A percentile compares a stretch with the other conserved stretches of the same genome.
Evolutionary conservation across 92 coral and sea anemone species (phyloP).

Genomic region (Plumapathes pennacea): DNA sequence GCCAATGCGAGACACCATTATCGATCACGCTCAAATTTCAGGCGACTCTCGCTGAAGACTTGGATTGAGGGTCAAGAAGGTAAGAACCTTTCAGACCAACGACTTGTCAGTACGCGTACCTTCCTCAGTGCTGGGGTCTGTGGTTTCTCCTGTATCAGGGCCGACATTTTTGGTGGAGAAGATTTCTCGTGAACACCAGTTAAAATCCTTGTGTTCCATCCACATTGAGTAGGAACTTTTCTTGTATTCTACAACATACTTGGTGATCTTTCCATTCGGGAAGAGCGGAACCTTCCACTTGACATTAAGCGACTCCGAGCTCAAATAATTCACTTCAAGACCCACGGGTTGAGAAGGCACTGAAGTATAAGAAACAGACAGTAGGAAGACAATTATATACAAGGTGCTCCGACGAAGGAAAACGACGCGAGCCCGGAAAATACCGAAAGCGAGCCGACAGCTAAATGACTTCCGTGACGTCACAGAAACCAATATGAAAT

Average conservation of each 20-base stretch:
- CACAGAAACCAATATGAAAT: no score
- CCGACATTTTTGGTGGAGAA: conserved; percentile 15
- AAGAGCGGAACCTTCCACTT: conserved; percentile 89
- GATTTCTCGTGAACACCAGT: conserved; percentile 84
- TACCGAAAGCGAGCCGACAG: no score
- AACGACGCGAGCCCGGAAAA: no score
- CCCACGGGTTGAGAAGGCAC: conserved; percentile 91
- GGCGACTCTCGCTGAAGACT: no score
- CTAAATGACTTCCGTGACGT: no score
- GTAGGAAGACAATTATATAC: no score
- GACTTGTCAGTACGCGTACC: conserved; percentile 27
- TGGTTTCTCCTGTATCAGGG: conserved; percentile 3
- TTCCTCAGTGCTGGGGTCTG: no score
- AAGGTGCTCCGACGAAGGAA: no score
- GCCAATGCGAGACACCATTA: no score
- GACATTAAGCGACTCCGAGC: conserved; percentile 64
- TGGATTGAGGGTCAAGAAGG: neutral
- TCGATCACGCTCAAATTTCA: no score
- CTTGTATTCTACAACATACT: conserved; percentile 63
- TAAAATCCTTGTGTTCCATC: conserved; percentile 54
- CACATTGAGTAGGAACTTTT: conserved; percentile 70
- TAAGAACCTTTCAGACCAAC: neutral
- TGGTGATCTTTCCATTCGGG: conserved; percentile 90
- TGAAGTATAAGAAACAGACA: conserved; percentile 18
- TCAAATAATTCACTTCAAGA: conserved; percentile 76